Percentiles rank a stretch among this genome's conserved stretches.
phyloP scores from a whole-genome alignment of 2,888 invertebrate species.

The Drosophila sordidula region DNA sequence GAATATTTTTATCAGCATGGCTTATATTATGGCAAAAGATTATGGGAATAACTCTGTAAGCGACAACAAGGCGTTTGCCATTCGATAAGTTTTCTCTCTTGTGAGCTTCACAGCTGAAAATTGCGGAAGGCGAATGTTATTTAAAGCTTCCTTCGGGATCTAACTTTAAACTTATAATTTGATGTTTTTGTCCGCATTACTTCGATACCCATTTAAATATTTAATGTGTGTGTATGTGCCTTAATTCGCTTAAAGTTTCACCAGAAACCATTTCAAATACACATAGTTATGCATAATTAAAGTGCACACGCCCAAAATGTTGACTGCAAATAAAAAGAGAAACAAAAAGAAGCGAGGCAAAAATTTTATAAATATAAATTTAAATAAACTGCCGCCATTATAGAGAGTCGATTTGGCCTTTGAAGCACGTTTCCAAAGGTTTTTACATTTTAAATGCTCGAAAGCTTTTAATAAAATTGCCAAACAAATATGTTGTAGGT shows the following conservation, averaged over 20 bases:
- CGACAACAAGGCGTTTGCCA: conserved; percentile 15
- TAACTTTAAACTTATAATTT: conserved; percentile 10
- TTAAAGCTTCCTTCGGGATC: conserved; percentile 5
- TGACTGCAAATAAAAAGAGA: conserved; percentile 12
- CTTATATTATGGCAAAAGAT: conserved; percentile 25
- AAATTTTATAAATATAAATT: conserved; percentile 51
- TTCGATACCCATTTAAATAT: conserved; percentile 41
- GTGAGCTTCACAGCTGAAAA: not conserved
- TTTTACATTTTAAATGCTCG: conserved; percentile 64
- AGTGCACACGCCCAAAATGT: conserved; percentile 49
- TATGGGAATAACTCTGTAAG: conserved; percentile 37
- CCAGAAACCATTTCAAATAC: conserved; percentile 48
- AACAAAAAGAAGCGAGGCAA: conserved; percentile 5
- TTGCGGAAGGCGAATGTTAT: conserved; percentile 4
- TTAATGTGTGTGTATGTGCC: conserved; percentile 29
- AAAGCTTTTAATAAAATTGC: conserved; percentile 66
- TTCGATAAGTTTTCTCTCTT: conserved; percentile 48
- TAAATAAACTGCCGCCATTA: conserved; percentile 57
- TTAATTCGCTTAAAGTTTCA: conserved; percentile 57
- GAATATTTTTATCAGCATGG: conserved; percentile 51
- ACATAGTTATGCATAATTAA: conserved; percentile 68
- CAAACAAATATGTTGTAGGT: conserved; percentile 48
- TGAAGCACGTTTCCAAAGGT: conserved; percentile 61
- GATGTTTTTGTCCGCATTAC: conserved; percentile 5
- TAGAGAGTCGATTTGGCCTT: conserved; percentile 48